Conservation (phyloP, 37 sponge, comb jelly and placozoan genomes). For the Ephydatia muelleri region DNA sequence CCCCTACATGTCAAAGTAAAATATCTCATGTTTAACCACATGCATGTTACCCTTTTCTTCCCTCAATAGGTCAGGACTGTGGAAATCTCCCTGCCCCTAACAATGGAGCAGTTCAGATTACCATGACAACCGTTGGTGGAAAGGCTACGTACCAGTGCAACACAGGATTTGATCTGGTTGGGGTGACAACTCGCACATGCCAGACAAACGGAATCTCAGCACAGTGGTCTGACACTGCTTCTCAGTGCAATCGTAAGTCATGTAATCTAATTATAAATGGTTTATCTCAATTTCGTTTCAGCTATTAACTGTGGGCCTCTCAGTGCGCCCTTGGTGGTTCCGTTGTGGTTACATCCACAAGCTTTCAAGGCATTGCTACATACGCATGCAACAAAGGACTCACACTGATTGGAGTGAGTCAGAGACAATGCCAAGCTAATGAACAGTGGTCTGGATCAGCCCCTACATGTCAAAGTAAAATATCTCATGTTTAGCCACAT, state of each 20-base stretch:
- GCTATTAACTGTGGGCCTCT: neutral
- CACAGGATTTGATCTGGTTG: constrained; percentile 44
- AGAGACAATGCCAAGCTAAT: constrained; percentile 2
- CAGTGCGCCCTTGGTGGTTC: no score
- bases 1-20: no score
- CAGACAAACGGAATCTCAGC: constrained; percentile 3
- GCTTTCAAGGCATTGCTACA: constrained; percentile 4
- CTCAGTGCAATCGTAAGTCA: constrained; percentile 44
- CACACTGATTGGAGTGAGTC: constrained; percentile 7
- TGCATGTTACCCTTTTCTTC: no score
- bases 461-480: constrained; percentile 22
- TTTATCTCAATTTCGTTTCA: no score
- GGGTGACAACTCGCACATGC: constrained; percentile 32
- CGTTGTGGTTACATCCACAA: constrained; percentile 5
- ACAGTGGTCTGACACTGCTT: constrained; percentile 45
- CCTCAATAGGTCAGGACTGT: no score
- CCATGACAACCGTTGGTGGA: neutral
- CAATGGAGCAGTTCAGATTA: constrained; percentile 27
- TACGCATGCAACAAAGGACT: constrained; percentile 50
- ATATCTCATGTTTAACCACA: no score
- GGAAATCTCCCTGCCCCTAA: no score
- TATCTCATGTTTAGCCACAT: no score
- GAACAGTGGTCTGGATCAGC: constrained; percentile 24
- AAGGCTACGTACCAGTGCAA: constrained; percentile 39
- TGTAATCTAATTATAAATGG: neutral